These are phyloP conservation scores for Taxidea taxus DNA, from an alignment of 2,113 vertebrate species.

Conservation along the genomic window DNA sequence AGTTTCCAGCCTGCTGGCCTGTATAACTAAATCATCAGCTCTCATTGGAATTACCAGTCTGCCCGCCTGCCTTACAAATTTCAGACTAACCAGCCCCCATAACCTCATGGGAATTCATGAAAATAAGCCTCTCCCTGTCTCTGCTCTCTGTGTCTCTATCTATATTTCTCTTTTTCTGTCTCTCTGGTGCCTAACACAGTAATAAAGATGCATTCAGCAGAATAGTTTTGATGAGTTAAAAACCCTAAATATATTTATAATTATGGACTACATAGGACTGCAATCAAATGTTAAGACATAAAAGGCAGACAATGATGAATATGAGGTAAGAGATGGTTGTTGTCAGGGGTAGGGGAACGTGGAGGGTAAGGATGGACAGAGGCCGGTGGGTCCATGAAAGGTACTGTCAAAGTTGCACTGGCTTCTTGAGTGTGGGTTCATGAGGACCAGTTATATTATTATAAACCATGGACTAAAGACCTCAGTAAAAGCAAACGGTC, in stretches of 20 bases:
- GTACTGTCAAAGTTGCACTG: no score
- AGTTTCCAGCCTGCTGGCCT: no score
- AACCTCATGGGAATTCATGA: background rate
- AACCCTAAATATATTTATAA: background rate
- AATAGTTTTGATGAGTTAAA: background rate
- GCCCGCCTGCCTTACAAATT: fast-evolving
- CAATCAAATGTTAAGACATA: background rate
- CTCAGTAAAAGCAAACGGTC: background rate
- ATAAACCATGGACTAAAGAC: background rate
- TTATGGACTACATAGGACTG: background rate
- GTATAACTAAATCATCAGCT: no score
- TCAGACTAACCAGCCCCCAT: background rate
- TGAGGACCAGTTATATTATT: background rate
- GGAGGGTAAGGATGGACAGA: no score
- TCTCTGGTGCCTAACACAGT: background rate
- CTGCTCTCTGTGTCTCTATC: background rate
- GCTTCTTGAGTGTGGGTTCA: background rate
- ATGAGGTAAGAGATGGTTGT: no score
- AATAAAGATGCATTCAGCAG: background rate
- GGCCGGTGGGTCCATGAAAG: fast-evolving
- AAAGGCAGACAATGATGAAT: background rate
- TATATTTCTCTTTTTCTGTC: background rate
- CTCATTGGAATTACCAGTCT: background rate
- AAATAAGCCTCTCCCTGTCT: background rate
- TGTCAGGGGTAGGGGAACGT: background rate